Percentiles rank a stretch among this genome's conserved stretches.
phyloP scores from a whole-genome alignment of 2,113 vertebrate species.

The Eidolon helvum region DNA sequence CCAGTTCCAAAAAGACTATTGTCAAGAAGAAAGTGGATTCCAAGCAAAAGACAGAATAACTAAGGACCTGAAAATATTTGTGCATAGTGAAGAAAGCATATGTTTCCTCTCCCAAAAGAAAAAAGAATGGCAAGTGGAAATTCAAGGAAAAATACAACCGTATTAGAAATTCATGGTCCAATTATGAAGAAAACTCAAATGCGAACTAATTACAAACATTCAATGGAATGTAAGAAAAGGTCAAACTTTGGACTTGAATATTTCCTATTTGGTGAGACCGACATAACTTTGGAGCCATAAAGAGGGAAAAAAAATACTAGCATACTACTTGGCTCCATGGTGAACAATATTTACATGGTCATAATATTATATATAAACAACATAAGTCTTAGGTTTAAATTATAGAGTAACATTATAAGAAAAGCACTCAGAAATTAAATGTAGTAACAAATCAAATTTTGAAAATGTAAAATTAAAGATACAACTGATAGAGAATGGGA shows the following conservation, averaged over 20 bases:
- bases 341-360: not conserved
- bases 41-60: not conserved
- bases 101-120: not conserved
- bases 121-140: not conserved
- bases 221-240: not conserved
- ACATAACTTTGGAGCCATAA: not conserved
- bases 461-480: not conserved
- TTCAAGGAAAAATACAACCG: not conserved
- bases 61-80: not conserved
- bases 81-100: not conserved
- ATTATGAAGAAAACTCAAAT: conserved; percentile 8
- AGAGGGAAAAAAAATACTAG: not conserved
- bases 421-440: not conserved
- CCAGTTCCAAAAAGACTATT: not conserved
- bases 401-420: not conserved
- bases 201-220: not conserved
- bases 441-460: not conserved
- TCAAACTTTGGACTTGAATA: not conserved
- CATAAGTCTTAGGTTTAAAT: not conserved
- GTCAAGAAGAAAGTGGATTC: not conserved
- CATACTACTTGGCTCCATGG: not conserved
- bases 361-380: not conserved
- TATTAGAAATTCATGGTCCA: not conserved
- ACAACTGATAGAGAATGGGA: not conserved
- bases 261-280: not conserved